These are phyloP conservation scores for Pandemis cinnamomeana DNA, from an alignment of 2,888 invertebrate genomes.

Conservation along the genomic window DNA sequence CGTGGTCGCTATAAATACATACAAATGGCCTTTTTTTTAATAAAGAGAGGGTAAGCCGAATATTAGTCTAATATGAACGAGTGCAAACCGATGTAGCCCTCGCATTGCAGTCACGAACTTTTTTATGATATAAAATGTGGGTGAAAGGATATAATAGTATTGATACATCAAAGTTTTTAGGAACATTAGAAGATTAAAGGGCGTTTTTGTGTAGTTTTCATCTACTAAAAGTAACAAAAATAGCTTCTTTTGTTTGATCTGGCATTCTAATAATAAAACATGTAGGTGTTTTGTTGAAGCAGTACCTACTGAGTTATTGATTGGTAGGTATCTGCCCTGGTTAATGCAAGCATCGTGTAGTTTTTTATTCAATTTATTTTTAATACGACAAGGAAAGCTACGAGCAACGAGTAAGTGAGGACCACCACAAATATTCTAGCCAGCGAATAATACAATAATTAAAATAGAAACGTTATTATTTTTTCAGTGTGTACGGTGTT, in stretches of 20 bases:
- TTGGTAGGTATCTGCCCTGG: too few species aligned
- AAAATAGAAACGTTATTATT: too few species aligned
- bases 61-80: constrained; percentile 82
- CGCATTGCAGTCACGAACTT: constrained; percentile 62
- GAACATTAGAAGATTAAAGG: constrained; percentile 37
- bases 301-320: too few species aligned
- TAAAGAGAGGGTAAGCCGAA: constrained; percentile 80
- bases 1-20: constrained; percentile 75
- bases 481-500: too few species aligned
- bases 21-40: constrained; percentile 83
- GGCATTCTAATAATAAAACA: neutral
- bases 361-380: too few species aligned
- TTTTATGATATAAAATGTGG: constrained; percentile 68
- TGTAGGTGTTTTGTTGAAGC: neutral
- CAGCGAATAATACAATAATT: too few species aligned
- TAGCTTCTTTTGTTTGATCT: neutral
- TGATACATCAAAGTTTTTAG: constrained; percentile 43
- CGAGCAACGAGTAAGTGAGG: too few species aligned
- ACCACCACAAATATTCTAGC: too few species aligned
- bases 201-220: neutral
- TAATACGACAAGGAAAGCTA: too few species aligned
- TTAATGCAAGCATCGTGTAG: too few species aligned
- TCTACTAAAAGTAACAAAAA: neutral
- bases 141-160: constrained; percentile 52
- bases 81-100: constrained; percentile 83